phyloP scores from a whole-genome alignment of 2,888 invertebrate genomes.

The Microctonus brassicae region DNA sequence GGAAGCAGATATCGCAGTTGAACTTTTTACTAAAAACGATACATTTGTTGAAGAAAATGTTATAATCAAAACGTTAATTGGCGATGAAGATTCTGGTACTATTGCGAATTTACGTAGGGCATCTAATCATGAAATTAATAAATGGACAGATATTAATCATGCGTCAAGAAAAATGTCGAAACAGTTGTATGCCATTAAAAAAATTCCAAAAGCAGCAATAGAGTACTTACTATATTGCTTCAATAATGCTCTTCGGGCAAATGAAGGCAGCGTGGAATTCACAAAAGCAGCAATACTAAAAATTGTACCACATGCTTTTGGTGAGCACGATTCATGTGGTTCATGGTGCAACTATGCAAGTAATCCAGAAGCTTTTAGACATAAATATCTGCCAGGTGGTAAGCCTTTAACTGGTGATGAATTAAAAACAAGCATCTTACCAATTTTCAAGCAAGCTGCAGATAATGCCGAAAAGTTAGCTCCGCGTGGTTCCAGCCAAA shows the following conservation, averaged over 20 bases:
- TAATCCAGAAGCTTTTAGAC: slow-evolving; percentile 3
- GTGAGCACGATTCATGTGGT: not conserved
- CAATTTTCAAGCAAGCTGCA: slow-evolving; percentile 17
- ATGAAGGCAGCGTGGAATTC: not conserved
- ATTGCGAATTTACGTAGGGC: not conserved
- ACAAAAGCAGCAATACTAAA: not conserved
- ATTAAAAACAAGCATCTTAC: not conserved
- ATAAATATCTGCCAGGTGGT: slow-evolving; percentile 19
- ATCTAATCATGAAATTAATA: not conserved
- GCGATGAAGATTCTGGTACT: not conserved
- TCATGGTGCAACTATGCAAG: not conserved
- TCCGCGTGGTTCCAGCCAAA: slow-evolving; percentile 36
- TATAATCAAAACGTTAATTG: slow-evolving; percentile 1
- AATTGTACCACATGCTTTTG: not conserved
- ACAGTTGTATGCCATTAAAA: not conserved
- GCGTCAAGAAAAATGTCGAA: not conserved
- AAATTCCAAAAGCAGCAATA: not conserved
- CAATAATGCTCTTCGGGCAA: not conserved
- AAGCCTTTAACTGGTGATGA: slow-evolving; percentile 5
- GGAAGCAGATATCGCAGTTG: not conserved
- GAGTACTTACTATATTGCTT: not conserved
- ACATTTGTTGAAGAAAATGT: not conserved
- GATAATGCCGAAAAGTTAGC: slow-evolving; percentile 31
- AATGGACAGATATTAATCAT: not conserved
- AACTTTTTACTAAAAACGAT: not conserved